These are phyloP conservation scores for Phrynocephalus guinanensis DNA, from an alignment of 2,797 vertebrate species.

Conservation along the genomic window DNA sequence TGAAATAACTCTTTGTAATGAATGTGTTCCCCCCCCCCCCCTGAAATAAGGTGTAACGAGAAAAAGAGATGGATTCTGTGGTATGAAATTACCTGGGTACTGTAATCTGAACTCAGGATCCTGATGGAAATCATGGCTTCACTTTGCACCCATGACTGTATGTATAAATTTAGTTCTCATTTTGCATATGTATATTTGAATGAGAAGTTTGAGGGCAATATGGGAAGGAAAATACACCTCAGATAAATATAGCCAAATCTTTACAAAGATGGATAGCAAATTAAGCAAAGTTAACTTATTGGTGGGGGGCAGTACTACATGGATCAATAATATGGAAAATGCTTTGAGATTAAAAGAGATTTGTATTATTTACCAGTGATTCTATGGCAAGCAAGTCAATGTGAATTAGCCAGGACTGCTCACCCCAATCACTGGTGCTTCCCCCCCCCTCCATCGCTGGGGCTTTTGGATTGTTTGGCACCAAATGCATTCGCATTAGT, in stretches of 20 bases:
- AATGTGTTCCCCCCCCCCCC: too few species aligned
- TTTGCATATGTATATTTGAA: constrained; percentile 22
- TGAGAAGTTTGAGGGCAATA: not conserved
- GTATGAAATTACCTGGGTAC: not conserved
- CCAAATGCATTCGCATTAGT: too few species aligned
- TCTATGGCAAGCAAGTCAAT: too few species aligned
- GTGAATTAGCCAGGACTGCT: too few species aligned
- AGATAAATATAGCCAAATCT: not conserved
- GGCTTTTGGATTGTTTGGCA: too few species aligned
- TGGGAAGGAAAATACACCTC: not conserved
- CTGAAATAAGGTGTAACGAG: not conserved
- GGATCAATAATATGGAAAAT: too few species aligned
- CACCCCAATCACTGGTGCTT: too few species aligned
- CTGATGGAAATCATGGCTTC: not conserved
- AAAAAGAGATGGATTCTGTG: not conserved
- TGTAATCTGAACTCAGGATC: not conserved
- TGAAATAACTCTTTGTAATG: constrained; percentile 32
- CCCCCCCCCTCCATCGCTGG: too few species aligned
- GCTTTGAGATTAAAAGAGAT: too few species aligned
- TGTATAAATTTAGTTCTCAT: not conserved
- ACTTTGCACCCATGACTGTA: not conserved
- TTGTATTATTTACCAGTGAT: too few species aligned
- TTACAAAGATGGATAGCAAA: not conserved
- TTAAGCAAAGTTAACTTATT: not conserved
- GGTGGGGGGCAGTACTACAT: not conserved